Conservation (phyloP, 2,888 invertebrate genomes). For the Plebejus argus region DNA sequence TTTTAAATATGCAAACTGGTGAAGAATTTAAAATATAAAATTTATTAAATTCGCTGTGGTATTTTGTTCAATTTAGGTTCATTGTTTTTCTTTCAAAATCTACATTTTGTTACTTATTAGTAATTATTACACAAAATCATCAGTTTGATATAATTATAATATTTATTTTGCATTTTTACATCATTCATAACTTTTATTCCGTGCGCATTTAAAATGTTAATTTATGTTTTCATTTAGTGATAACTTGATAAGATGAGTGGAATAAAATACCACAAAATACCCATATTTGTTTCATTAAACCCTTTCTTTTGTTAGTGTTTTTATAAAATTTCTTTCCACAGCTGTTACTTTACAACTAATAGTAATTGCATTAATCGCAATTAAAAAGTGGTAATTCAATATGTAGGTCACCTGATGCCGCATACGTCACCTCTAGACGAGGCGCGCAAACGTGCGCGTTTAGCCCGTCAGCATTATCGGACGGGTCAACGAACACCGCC, state of each 20-base stretch:
- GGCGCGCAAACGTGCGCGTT: no score
- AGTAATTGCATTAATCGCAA: no score
- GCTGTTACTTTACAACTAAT: no score
- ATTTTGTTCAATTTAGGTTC: not conserved
- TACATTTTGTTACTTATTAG: not conserved
- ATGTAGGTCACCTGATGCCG: no score
- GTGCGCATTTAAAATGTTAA: slow-evolving; percentile 20
- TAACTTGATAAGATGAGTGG: slow-evolving; percentile 12
- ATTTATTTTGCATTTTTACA: not conserved
- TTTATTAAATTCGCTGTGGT: not conserved
- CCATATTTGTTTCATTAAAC: not conserved
- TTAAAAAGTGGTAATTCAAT: no score
- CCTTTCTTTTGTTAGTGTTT: not conserved
- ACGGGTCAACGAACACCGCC: no score
- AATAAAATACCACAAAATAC: slow-evolving; percentile 10
- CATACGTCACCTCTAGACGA: no score
- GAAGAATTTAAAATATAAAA: not conserved
- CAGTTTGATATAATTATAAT: not conserved
- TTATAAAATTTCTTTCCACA: no score
- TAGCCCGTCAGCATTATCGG: no score
- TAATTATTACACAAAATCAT: no score
- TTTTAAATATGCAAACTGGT: not conserved
- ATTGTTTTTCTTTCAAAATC: not conserved
- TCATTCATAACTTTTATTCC: not conserved
- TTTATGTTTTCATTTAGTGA: slow-evolving; percentile 18